Conservation (phyloP, 2,113 vertebrate species). For the rat (Rattus norvegicus) region DNA sequence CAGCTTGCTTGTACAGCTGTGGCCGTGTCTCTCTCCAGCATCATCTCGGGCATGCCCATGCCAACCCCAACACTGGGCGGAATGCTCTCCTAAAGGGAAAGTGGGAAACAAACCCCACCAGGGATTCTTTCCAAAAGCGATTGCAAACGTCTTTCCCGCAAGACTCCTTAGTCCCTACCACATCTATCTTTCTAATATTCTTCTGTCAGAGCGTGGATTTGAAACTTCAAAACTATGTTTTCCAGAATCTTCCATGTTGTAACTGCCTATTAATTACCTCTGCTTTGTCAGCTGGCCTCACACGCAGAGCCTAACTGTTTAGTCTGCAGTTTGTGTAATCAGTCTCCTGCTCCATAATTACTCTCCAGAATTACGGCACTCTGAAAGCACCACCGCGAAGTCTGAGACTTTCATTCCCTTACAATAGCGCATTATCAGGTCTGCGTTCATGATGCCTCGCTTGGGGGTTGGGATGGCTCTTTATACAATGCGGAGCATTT, state of each 20-base stretch:
- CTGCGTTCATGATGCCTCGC: constrained; percentile 40
- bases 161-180: constrained; percentile 57
- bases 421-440: constrained; percentile 59
- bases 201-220: constrained; percentile 74
- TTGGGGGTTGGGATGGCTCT: not conserved
- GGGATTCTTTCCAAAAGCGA: constrained; percentile 44
- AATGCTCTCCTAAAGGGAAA: constrained; percentile 36
- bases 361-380: constrained; percentile 74
- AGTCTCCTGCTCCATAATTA: constrained; percentile 82
- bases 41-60: not conserved
- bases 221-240: constrained; percentile 76
- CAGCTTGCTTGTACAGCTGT: constrained; percentile 66
- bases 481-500: not conserved
- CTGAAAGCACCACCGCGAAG: constrained; percentile 64
- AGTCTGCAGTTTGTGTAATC: constrained; percentile 86
- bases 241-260: constrained; percentile 79
- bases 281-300: constrained; percentile 84
- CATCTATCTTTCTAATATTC: constrained; percentile 76
- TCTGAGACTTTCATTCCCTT: constrained; percentile 69
- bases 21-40: not conserved
- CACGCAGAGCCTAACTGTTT: constrained; percentile 86
- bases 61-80: constrained; percentile 60
- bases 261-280: constrained; percentile 87
- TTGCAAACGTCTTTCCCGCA: constrained; percentile 48
- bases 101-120: constrained; percentile 43